phyloP scores from a whole-genome alignment of 2,113 vertebrate species.

The Natator depressus region DNA sequence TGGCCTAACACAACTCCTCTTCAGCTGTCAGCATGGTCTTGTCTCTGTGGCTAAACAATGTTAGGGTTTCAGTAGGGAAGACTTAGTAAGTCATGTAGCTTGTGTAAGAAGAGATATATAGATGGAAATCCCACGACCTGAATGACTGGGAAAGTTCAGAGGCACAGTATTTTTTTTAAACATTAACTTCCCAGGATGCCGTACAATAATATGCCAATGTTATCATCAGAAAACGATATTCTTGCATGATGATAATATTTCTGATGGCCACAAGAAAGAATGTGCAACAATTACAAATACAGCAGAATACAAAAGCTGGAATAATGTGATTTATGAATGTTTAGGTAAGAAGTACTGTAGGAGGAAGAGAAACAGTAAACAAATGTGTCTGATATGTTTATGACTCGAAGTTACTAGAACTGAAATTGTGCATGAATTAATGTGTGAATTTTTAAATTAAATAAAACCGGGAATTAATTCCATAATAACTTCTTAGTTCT shows the following conservation, averaged over 20 bases:
- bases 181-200: not conserved
- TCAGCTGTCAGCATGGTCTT: not conserved
- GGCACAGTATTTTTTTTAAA: not conserved
- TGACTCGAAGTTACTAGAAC: not conserved
- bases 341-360: not conserved
- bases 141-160: not conserved
- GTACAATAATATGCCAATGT: not conserved
- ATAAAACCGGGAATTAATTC: not conserved
- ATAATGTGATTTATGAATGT: not conserved
- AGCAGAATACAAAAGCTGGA: not conserved
- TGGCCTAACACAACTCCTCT: not conserved
- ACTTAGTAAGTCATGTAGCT: not conserved
- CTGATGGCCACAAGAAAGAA: not conserved
- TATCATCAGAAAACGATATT: not conserved
- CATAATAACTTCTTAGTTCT: not conserved
- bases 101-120: not conserved
- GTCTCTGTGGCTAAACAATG: not conserved
- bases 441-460: not conserved
- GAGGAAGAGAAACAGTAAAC: not conserved
- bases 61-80: not conserved
- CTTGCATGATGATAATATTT: not conserved
- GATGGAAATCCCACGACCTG: not conserved
- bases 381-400: not conserved
- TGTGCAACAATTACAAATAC: not conserved
- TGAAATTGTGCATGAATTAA: not conserved